A percentile compares a stretch with the other conserved stretches of the same genome.
These are phyloP conservation scores for Crocidura indochinensis DNA, from an alignment of 2,797 vertebrate genomes.

Conservation along the genomic window DNA sequence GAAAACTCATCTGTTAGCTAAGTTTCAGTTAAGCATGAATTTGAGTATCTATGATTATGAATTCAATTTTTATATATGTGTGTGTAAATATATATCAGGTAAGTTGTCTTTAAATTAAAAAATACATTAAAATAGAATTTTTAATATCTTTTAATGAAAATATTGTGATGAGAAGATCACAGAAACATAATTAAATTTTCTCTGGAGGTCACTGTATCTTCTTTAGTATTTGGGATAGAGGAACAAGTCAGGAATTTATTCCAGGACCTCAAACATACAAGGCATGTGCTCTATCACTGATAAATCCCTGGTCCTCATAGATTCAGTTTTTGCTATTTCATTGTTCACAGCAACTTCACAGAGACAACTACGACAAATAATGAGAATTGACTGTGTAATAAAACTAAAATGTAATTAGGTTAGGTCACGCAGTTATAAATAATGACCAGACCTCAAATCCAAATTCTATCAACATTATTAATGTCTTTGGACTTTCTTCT, in stretches of 20 bases:
- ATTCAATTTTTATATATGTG: constrained; percentile 23
- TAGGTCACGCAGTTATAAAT: constrained; percentile 9
- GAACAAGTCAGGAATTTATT: no score
- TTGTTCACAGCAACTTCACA: not conserved
- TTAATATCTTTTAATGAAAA: constrained; percentile 46
- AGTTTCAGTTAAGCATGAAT: not conserved
- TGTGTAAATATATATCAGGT: not conserved
- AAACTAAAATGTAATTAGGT: constrained; percentile 47
- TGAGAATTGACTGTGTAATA: not conserved
- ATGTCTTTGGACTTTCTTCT: constrained; percentile 35
- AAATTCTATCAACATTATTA: constrained; percentile 34
- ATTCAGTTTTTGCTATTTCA: constrained; percentile 6
- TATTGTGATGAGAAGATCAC: not conserved
- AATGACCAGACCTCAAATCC: constrained; percentile 16
- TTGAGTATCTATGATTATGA: not conserved
- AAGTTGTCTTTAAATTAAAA: constrained; percentile 51
- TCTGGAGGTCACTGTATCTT: not conserved
- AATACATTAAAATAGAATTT: constrained; percentile 24
- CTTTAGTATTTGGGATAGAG: no score
- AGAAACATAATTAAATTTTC: not conserved
- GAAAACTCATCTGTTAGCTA: constrained; percentile 19
- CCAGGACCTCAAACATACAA: no score
- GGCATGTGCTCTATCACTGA: no score
- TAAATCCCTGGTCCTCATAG: not conserved
- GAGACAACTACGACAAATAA: constrained; percentile 34